Evolutionary conservation across 2,888 invertebrate genomes (phyloP).

Genomic region (Nephrotoma appendiculata): DNA sequence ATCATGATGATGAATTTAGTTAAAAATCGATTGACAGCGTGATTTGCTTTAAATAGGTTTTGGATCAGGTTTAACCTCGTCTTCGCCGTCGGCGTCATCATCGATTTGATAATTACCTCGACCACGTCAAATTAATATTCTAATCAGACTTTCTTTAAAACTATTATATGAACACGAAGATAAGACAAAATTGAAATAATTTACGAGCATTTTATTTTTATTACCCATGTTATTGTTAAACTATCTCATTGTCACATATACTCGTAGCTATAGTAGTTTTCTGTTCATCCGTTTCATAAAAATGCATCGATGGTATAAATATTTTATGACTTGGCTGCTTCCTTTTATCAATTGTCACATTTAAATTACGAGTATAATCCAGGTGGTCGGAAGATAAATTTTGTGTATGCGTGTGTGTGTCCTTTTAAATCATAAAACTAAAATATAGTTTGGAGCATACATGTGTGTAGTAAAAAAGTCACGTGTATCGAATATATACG

Average conservation of each 20-base stretch:
- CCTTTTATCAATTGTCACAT: neutral
- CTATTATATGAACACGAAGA: neutral
- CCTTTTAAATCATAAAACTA: neutral
- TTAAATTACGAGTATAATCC: neutral
- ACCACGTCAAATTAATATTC: neutral
- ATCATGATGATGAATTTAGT: neutral
- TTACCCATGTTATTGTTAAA: neutral
- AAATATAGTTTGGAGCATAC: neutral
- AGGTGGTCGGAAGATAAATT: neutral
- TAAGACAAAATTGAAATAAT: neutral
- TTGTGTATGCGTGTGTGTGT: neutral
- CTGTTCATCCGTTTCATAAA: neutral
- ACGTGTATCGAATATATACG: neutral
- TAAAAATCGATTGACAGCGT: neutral
- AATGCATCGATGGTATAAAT: neutral
- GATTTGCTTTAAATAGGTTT: neutral
- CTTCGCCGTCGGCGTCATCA: neutral
- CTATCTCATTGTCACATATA: neutral
- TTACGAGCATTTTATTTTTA: neutral
- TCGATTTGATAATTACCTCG: neutral
- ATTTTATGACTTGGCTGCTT: neutral
- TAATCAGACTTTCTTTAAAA: neutral
- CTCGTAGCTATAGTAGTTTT: neutral
- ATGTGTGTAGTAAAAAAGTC: neutral
- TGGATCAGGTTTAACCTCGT: neutral